phyloP scores from a whole-genome alignment of 2,797 vertebrate genomes.

The Ctenopoma multispine region DNA sequence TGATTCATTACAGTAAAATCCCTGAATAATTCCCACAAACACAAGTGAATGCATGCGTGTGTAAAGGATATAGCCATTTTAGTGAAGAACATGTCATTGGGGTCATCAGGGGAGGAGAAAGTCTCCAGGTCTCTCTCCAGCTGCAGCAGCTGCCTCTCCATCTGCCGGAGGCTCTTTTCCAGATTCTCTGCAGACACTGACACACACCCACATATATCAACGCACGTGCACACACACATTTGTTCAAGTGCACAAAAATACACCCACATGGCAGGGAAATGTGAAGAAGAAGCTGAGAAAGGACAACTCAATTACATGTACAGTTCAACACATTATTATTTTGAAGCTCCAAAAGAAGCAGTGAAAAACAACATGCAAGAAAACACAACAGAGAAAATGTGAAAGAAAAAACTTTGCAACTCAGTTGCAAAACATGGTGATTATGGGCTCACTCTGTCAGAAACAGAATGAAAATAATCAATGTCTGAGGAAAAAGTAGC shows the following conservation, averaged over 20 bases:
- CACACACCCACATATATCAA: slow-evolving; percentile 60
- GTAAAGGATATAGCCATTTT: slow-evolving; percentile 99
- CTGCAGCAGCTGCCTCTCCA: slow-evolving; percentile 96
- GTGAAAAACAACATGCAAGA: slow-evolving; percentile 26
- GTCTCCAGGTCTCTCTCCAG: slow-evolving; percentile 97
- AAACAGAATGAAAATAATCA: slow-evolving; percentile 57
- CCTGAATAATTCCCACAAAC: slow-evolving; percentile 10
- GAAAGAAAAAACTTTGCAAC: slow-evolving; percentile 30
- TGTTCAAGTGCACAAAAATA: slow-evolving; percentile 44
- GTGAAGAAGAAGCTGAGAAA: slow-evolving; percentile 45
- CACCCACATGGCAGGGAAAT: slow-evolving; percentile 35
- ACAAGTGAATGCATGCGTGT: slow-evolving; percentile 23
- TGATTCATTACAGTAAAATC: slow-evolving; percentile 22
- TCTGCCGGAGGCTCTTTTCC: slow-evolving; percentile 97
- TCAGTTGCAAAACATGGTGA: slow-evolving; percentile 46
- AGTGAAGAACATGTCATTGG: slow-evolving; percentile 92
- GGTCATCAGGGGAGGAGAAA: slow-evolving; percentile 91
- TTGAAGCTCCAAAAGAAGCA: slow-evolving; percentile 34
- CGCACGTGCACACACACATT: slow-evolving; percentile 38
- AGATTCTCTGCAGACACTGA: slow-evolving; percentile 96
- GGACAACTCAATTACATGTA: slow-evolving; percentile 63
- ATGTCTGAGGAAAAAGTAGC: slow-evolving; percentile 46
- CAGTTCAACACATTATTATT: slow-evolving; percentile 59
- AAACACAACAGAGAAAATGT: neutral
- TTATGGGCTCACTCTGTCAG: slow-evolving; percentile 45